A percentile compares a stretch with the other conserved stretches of the same genome.
These are phyloP conservation scores for Hypotaenidia okinawae DNA, from an alignment of 2,797 vertebrate genomes.

Conservation along the genomic window DNA sequence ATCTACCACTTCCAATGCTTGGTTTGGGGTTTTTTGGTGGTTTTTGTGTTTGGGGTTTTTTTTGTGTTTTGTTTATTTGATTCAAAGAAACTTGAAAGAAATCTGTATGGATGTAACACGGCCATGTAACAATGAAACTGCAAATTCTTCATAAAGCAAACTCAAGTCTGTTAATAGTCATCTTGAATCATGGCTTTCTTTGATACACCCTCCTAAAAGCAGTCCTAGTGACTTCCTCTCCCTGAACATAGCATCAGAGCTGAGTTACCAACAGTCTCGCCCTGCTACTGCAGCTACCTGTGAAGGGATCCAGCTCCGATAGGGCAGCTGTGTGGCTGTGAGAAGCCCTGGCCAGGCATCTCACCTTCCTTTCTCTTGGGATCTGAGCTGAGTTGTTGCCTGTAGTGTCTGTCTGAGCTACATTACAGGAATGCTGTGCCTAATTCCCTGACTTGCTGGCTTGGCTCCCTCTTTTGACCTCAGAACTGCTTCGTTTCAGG, in stretches of 20 bases:
- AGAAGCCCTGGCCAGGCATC: neutral
- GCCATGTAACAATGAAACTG: neutral
- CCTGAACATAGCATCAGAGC: neutral
- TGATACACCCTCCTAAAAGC: accelerated
- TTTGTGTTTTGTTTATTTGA: neutral
- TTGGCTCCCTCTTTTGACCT: neutral
- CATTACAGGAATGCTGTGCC: accelerated
- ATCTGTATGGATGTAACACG: accelerated
- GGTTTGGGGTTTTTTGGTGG: too few relatives aligned
- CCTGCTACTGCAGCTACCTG: accelerated
- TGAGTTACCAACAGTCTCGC: neutral
- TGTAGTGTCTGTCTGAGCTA: neutral
- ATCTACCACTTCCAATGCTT: neutral
- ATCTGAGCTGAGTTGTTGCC: neutral
- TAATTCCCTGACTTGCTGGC: neutral
- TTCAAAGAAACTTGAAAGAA: neutral
- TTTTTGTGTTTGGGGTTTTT: too few relatives aligned
- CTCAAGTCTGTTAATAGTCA: neutral
- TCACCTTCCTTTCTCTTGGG: neutral
- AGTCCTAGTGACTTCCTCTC: neutral
- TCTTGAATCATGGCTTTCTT: neutral
- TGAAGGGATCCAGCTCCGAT: accelerated
- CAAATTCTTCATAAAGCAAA: neutral
- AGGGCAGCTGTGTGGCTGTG: accelerated
- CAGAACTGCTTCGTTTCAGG: accelerated